Percentiles rank a stretch among this genome's conserved stretches.
Conservation (phyloP, 2,797 vertebrate genomes). For the Xiphophorus birchmanni region DNA sequence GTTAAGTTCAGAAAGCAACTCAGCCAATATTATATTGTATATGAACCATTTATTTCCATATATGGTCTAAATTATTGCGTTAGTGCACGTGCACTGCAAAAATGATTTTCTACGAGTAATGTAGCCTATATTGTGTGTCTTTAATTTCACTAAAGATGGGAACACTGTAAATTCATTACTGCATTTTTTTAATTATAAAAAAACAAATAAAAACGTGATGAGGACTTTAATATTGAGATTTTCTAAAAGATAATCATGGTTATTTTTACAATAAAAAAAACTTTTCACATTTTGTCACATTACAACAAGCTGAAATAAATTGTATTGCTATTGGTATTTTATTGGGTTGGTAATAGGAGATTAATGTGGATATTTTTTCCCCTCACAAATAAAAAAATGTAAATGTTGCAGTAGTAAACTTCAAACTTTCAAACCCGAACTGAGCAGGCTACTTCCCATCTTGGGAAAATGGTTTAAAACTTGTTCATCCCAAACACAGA, state of each 20-base stretch:
- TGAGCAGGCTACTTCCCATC: not conserved
- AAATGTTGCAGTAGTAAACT: not conserved
- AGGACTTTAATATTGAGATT: not conserved
- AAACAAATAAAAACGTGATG: not conserved
- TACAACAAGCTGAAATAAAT: not conserved
- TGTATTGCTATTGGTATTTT: not conserved
- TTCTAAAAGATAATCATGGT: not conserved
- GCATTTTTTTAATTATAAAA: not conserved
- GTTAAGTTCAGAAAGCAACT: not conserved
- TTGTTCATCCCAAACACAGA: not conserved
- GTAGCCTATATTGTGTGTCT: not conserved
- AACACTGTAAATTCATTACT: not conserved
- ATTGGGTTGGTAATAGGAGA: not conserved
- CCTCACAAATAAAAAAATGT: not conserved
- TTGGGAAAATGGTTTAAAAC: not conserved
- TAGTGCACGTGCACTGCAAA: not conserved
- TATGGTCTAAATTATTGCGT: not conserved
- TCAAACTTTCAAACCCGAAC: not conserved
- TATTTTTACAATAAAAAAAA: not conserved
- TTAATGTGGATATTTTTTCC: not conserved
- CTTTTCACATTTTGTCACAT: not conserved
- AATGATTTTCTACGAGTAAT: not conserved
- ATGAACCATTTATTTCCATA: not conserved
- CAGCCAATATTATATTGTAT: not conserved
- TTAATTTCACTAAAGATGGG: not conserved